Conservation (phyloP, 2,888 invertebrate species). For the Hirtodrosophila alboralis region DNA sequence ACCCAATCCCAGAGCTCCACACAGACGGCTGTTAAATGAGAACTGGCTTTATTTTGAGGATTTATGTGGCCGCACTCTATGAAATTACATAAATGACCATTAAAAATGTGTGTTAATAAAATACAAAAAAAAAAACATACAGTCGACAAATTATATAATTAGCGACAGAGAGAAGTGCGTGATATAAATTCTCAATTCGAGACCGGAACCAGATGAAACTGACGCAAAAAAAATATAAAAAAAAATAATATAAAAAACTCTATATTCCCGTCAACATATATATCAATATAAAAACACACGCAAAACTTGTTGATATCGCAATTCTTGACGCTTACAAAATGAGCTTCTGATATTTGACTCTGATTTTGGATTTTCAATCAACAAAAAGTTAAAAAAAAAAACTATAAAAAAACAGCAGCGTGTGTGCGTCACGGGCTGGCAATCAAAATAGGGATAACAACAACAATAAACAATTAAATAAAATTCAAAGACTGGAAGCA, state of each 20-base stretch:
- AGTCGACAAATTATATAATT: conserved; percentile 68
- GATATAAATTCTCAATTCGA: conserved; percentile 23
- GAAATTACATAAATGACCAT: conserved; percentile 75
- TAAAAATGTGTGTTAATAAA: conserved; percentile 71
- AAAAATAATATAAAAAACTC: not conserved
- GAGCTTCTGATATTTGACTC: conserved; percentile 7
- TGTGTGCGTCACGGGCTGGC: conserved; percentile 6
- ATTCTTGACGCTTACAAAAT: conserved; percentile 4
- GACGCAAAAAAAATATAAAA: too few relatives aligned
- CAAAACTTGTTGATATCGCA: not conserved
- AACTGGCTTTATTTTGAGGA: conserved; percentile 51
- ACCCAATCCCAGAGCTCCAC: conserved; percentile 15
- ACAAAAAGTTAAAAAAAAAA: not conserved
- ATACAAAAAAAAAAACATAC: conserved; percentile 12
- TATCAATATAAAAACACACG: conserved; percentile 4
- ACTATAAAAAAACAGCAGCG: not conserved
- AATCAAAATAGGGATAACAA: conserved; percentile 4
- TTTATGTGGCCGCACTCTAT: conserved; percentile 69
- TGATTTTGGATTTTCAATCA: not conserved
- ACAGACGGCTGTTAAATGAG: conserved; percentile 46
- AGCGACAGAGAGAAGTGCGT: conserved; percentile 33
- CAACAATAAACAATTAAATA: conserved; percentile 1
- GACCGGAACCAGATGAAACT: conserved; percentile 21
- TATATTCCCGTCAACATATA: not conserved
- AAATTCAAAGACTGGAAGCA: too few relatives aligned